These are phyloP conservation scores for Palythoa caribaeorum DNA, from an alignment of 92 coral and sea anemone species.

Conservation along the genomic window DNA sequence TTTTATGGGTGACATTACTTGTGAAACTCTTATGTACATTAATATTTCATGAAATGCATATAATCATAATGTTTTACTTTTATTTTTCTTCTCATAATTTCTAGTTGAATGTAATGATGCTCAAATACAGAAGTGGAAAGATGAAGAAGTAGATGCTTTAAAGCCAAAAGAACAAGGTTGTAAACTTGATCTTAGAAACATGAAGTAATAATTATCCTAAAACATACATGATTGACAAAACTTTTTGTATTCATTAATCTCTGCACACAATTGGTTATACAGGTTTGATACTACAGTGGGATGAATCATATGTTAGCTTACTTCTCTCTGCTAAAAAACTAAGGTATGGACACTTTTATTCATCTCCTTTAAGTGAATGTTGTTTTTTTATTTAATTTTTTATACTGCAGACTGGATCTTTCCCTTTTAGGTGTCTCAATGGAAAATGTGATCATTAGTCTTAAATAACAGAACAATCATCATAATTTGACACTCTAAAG, in stretches of 20 bases:
- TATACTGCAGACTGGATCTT: neutral
- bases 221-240: neutral
- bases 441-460: neutral
- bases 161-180: conserved; percentile 51
- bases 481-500: neutral
- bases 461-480: neutral
- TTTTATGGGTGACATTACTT: too few species aligned
- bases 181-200: conserved; percentile 1
- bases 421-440: neutral
- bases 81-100: neutral
- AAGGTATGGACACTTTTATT: conserved; percentile 27
- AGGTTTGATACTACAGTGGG: conserved; percentile 67
- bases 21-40: too few species aligned
- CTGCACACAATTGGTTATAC: neutral
- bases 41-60: neutral
- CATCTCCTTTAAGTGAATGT: neutral
- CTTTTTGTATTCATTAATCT: conserved; percentile 41
- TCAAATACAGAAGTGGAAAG: conserved; percentile 47
- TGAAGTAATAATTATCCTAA: neutral
- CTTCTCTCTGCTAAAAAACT: conserved; percentile 50
- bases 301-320: conserved; percentile 63
- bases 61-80: neutral
- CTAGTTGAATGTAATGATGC: conserved; percentile 44
- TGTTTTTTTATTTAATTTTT: neutral
- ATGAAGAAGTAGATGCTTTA: conserved; percentile 53